Base-by-base conservation (phyloP, 2,888 invertebrate species). In the Dermolepida albohirtum region DNA sequence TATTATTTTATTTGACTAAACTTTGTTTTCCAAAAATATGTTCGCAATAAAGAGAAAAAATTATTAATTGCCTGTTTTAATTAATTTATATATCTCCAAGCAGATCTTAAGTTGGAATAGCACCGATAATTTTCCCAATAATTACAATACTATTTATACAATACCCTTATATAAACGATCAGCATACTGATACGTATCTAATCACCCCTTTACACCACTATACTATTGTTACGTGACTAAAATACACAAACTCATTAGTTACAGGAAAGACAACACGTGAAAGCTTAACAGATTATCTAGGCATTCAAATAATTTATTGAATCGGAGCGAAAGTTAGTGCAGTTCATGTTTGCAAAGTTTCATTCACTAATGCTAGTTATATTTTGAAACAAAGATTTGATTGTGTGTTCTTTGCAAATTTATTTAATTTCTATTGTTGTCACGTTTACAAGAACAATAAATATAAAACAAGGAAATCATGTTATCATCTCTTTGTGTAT, bases 221-320 rank as follows among this genome's bases (percentile, higher is more conserved):
- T 41, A 16, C 66, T 44, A 67, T 43, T 50, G 59, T 67, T 67
- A 67, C 66, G 66, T 67, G 66, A 67, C 66, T 67, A 51, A 62
- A 67, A 67, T 67, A 62, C 50, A 49, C 51, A 67, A 67, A 67
- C 66, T 67, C 66, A 67, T 67, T 67, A 67, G 66, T 67, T 66
- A 59, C 41, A 41, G 59, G 51, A 65, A 65, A 65, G 65, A 65
- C 65, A 54, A 65, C 54, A 65, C 65, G 52, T 52, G 65, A 65
- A 54, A 54, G 65, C 47, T 62, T 62, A 62, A 62, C 47, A 62
- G 59, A 62, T 62, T 62, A 62, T 62, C 59, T 62, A 62, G 44
- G 59, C 59, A 47, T 62, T 62, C 59, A 62, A 62, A 62, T 62
- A 62, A 62, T 62, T 62, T 62, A 62, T 62, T 62, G 59, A 62